Percentiles rank a stretch among this genome's conserved stretches.
Evolutionary conservation across 2,797 vertebrate genomes (phyloP).

Genomic region (Acanthopagrus latus): DNA sequence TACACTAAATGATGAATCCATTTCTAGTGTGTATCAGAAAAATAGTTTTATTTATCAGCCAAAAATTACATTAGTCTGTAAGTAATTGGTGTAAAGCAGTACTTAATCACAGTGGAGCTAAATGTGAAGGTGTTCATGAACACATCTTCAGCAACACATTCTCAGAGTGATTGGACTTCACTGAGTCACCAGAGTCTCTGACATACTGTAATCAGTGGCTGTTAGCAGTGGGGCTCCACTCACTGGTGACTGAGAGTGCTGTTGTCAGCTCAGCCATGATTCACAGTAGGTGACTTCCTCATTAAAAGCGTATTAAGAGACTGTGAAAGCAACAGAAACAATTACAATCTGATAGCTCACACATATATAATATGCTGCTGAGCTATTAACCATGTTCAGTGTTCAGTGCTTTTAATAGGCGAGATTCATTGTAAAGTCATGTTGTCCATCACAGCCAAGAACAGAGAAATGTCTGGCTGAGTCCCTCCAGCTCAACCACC

Average conservation of each 20-base stretch:
- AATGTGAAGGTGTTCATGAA: neutral
- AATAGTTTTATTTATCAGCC: slow-evolving; percentile 1
- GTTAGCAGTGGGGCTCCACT: neutral
- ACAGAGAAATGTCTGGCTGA: no score
- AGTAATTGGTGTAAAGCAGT: neutral
- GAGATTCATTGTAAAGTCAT: neutral
- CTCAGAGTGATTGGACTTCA: neutral
- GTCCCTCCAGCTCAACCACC: no score
- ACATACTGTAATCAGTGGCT: neutral
- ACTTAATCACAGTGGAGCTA: neutral
- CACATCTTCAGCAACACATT: no score
- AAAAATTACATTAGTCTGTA: neutral
- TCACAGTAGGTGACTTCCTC: neutral
- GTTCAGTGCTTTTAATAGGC: no score
- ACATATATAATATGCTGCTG: neutral
- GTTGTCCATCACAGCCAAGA: no score
- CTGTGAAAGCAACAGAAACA: neutral
- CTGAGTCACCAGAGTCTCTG: neutral
- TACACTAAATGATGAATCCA: neutral
- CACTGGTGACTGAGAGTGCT: neutral
- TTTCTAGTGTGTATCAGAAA: neutral
- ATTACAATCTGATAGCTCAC: neutral
- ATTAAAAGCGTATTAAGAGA: neutral
- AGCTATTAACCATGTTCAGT: neutral
- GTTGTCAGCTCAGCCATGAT: neutral